phyloP scores from a whole-genome alignment of 1,140 invertebrate genomes.

The Halictus rubicundus region DNA sequence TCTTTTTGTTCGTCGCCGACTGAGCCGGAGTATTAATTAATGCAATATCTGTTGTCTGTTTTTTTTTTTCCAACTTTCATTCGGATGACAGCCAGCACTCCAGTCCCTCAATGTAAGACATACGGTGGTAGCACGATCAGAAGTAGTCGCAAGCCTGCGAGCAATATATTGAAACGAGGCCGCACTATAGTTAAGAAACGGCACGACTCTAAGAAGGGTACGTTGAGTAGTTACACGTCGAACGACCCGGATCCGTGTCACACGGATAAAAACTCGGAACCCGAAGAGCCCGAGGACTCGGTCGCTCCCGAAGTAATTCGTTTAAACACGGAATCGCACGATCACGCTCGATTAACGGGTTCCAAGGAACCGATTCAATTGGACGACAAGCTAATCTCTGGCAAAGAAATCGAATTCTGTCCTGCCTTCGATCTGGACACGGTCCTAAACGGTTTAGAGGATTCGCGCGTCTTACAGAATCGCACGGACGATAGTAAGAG shows the following conservation, averaged over 20 bases:
- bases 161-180: conserved; percentile 70
- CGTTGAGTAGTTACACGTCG: conserved; percentile 6
- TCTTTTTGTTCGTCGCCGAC: background rate
- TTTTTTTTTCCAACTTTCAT: conserved; percentile 55
- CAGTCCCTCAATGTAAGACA: conserved; percentile 45
- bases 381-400: conserved; percentile 50
- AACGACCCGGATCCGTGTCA: background rate
- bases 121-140: conserved; percentile 45
- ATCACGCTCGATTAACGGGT: background rate
- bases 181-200: conserved; percentile 70
- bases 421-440: background rate
- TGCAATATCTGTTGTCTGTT: conserved; percentile 38
- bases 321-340: background rate
- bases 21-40: conserved; percentile 23
- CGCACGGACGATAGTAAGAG: background rate
- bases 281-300: background rate
- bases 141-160: conserved; percentile 55
- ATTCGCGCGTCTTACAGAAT: background rate
- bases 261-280: background rate
- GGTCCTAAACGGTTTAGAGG: no score
- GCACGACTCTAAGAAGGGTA: conserved; percentile 56
- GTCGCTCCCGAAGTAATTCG: background rate
- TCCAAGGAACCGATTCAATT: conserved; percentile 35
- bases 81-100: conserved; percentile 58
- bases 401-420: conserved; percentile 39